phyloP scores from a whole-genome alignment of 2,797 vertebrate genomes.

The Sebastes minor region DNA sequence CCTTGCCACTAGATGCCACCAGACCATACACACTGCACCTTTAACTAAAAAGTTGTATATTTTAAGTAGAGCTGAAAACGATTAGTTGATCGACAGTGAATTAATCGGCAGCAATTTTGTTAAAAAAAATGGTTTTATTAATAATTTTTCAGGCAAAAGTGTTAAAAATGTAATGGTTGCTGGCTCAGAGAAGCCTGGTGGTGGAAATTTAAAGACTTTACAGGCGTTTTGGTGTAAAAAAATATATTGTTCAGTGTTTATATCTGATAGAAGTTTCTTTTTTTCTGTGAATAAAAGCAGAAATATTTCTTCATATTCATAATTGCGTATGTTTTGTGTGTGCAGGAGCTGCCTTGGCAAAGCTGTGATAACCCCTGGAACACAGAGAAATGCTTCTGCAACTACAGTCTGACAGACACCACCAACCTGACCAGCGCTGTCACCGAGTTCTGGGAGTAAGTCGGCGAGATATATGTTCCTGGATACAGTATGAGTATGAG shows the following conservation, averaged over 20 bases:
- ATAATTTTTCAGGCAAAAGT: not conserved
- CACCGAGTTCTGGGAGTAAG: conserved; percentile 95
- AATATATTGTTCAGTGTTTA: not conserved
- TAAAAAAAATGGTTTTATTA: not conserved
- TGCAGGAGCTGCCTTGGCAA: conserved; percentile 91
- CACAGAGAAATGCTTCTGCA: conserved; percentile 90
- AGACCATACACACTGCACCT: not conserved
- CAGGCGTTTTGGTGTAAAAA: not conserved
- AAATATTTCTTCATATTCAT: not conserved
- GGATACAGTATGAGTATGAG: not conserved
- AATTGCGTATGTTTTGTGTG: not conserved
- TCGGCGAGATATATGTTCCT: conserved; percentile 23
- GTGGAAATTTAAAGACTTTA: conserved; percentile 32
- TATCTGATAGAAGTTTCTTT: not conserved
- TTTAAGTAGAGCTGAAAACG: not conserved
- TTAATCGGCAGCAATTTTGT: not conserved
- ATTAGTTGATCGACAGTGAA: fast-evolving
- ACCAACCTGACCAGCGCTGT: conserved; percentile 91
- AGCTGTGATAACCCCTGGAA: conserved; percentile 92
- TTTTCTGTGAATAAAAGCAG: not conserved
- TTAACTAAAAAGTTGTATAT: no score
- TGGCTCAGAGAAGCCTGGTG: conserved; percentile 13
- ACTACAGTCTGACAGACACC: conserved; percentile 91
- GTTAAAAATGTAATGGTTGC: not conserved
- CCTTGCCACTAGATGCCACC: no score